Percentiles rank a stretch among this genome's conserved stretches.
phyloP scores from a whole-genome alignment of 2,113 vertebrate genomes.

The Cairina moschata region DNA sequence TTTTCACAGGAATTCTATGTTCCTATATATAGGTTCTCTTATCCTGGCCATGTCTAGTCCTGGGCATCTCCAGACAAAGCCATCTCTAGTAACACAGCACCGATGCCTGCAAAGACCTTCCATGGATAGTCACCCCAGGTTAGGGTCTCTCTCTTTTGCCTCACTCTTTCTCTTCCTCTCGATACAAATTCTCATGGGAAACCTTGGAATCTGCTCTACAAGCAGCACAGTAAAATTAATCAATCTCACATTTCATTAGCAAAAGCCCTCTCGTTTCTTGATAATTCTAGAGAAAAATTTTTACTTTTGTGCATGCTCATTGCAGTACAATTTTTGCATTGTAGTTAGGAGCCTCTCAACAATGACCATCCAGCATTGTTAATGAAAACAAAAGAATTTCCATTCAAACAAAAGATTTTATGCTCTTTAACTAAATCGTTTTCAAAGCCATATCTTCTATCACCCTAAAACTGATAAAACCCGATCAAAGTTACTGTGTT shows the following conservation, averaged over 20 bases:
- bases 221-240: background rate
- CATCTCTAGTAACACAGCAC: background rate
- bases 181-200: background rate
- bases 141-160: fast-evolving
- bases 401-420: background rate
- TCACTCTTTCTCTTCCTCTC: too few relatives aligned
- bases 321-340: background rate
- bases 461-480: slow-evolving; percentile 14
- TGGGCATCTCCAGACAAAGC: background rate
- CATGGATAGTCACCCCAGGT: background rate
- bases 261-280: background rate
- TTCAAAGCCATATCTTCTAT: background rate
- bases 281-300: background rate
- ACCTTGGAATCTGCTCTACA: background rate
- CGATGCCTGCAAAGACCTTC: background rate
- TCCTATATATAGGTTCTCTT: background rate
- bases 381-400: background rate
- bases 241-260: background rate
- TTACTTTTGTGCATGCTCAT: background rate
- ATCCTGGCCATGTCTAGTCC: background rate
- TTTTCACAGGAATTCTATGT: background rate
- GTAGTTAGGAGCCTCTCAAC: background rate
- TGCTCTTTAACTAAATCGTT: background rate
- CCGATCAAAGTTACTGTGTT: slow-evolving; percentile 3
- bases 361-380: background rate